These are phyloP conservation scores for Dipodomys ordii DNA, from an alignment of 2,113 vertebrate genomes.

Conservation along the genomic window DNA sequence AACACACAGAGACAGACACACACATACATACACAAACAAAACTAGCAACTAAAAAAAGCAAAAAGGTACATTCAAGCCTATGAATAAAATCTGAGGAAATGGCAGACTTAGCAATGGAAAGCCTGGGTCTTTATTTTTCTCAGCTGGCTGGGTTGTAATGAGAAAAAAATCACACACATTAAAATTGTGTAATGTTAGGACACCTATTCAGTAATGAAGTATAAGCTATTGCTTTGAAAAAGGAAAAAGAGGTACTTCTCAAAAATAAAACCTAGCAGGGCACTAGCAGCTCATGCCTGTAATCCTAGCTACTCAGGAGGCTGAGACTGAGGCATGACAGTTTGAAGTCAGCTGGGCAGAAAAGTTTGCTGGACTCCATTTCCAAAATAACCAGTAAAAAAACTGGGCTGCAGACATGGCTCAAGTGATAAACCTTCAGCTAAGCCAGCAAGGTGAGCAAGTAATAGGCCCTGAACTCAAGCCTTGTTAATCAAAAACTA, in stretches of 20 bases:
- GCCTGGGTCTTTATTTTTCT: slow-evolving; percentile 5
- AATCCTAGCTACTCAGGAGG: too few relatives aligned
- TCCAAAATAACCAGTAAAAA: too few relatives aligned
- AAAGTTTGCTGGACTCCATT: too few relatives aligned
- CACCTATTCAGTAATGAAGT: slow-evolving; percentile 4
- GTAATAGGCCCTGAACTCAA: too few relatives aligned
- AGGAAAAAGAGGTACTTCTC: background rate
- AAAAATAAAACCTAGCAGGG: slow-evolving; percentile 27
- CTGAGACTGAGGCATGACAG: too few relatives aligned
- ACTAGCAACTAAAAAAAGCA: background rate
- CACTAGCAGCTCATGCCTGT: too few relatives aligned
- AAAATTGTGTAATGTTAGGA: slow-evolving; percentile 44
- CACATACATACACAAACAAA: background rate
- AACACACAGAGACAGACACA: too few relatives aligned
- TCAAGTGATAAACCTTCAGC: background rate
- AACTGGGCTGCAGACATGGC: too few relatives aligned
- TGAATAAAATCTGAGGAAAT: slow-evolving; percentile 6
- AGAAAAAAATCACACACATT: slow-evolving; percentile 12
- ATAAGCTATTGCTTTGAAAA: slow-evolving; percentile 30
- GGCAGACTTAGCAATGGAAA: background rate
- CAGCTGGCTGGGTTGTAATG: background rate
- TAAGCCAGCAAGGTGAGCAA: too few relatives aligned
- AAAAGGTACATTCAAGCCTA: background rate
- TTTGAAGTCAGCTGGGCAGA: too few relatives aligned
- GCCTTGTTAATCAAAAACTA: background rate